phyloP scores from a whole-genome alignment of 1,140 invertebrate species.

The Campoletis sonorensis region DNA sequence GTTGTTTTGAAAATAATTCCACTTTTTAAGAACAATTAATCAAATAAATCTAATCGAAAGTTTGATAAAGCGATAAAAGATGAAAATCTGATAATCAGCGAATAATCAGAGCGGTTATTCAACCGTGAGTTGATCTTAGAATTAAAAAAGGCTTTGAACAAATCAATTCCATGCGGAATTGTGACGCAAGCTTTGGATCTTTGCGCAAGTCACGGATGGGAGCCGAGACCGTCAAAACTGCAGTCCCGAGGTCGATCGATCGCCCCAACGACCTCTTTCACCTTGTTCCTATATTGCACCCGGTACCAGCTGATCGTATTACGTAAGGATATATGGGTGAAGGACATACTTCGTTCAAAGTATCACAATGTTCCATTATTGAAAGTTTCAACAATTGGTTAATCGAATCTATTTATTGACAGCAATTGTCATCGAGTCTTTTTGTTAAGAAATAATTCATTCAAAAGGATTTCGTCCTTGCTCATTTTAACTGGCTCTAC shows the following conservation, averaged over 20 bases:
- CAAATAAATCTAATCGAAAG: too few relatives aligned
- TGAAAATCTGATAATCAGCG: neutral
- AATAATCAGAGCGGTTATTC: neutral
- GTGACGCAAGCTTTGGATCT: slow-evolving; percentile 4
- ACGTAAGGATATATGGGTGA: slow-evolving; percentile 26
- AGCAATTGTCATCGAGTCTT: too few relatives aligned
- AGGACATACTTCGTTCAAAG: neutral
- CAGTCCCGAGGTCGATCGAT: slow-evolving; percentile 33
- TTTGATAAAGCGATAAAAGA: too few relatives aligned
- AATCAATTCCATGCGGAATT: neutral
- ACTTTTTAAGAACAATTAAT: too few relatives aligned
- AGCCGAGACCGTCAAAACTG: slow-evolving; percentile 33
- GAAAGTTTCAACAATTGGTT: neutral
- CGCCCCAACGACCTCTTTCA: slow-evolving; percentile 25
- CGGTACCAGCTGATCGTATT: slow-evolving; percentile 25
- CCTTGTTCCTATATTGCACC: slow-evolving; percentile 17
- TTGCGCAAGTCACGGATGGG: slow-evolving; percentile 17
- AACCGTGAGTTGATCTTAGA: neutral
- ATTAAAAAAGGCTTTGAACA: neutral
- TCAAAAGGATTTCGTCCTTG: too few relatives aligned
- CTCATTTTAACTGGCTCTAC: too few relatives aligned
- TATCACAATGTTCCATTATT: neutral
- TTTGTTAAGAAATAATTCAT: too few relatives aligned
- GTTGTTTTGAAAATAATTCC: too few relatives aligned
- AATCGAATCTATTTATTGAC: too few relatives aligned